Evolutionary conservation across 2,113 vertebrate species (phyloP).

Genomic region (Neoarius graeffei): DNA sequence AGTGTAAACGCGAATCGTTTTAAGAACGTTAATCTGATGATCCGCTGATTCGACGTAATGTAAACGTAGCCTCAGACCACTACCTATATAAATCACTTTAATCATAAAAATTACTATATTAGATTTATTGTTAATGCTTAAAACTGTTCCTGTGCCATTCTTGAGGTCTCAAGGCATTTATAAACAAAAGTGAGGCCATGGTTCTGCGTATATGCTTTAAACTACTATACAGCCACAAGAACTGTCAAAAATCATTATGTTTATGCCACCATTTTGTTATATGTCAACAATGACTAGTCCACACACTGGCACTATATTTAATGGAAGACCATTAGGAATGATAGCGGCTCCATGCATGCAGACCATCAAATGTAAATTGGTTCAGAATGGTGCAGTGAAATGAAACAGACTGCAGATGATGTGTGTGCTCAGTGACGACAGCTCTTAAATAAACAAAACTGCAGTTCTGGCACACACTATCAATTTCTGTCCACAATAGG

Average conservation of each 20-base stretch:
- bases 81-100: too few relatives aligned
- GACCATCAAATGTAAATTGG: conserved; percentile 78
- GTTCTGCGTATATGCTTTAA: neutral
- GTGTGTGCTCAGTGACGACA: conserved; percentile 59
- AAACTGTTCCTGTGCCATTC: too few relatives aligned
- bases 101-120: too few relatives aligned
- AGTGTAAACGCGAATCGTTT: too few relatives aligned
- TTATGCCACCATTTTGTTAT: neutral
- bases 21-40: too few relatives aligned
- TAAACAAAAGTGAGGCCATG: too few relatives aligned
- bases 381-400: conserved; percentile 67
- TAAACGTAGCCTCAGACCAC: too few relatives aligned
- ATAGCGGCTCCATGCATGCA: conserved; percentile 65
- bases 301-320: conserved; percentile 41
- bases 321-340: conserved; percentile 64
- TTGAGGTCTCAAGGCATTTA: too few relatives aligned
- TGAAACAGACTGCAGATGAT: conserved; percentile 71
- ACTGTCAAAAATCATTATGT: neutral
- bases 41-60: too few relatives aligned
- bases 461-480: conserved; percentile 51
- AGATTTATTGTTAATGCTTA: too few relatives aligned
- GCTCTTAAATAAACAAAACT: conserved; percentile 68
- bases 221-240: neutral
- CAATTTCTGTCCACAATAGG: conserved; percentile 55
- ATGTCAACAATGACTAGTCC: conserved; percentile 8